Percentiles rank a stretch among this genome's conserved stretches.
phyloP scores from a whole-genome alignment of 2,113 vertebrate genomes.

The Diphyllodes magnificus region DNA sequence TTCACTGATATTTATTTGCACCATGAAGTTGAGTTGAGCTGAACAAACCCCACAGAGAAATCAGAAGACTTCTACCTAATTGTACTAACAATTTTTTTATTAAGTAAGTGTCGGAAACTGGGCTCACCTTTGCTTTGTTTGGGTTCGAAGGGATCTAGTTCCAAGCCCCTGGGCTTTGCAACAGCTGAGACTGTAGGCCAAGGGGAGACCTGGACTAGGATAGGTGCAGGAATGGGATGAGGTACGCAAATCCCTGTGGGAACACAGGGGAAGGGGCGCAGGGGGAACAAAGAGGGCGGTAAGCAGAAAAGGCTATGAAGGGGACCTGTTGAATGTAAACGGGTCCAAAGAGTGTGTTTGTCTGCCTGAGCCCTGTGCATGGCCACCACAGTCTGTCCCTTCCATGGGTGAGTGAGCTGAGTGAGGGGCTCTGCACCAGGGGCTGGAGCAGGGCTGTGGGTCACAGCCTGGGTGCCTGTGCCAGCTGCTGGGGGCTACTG shows the following conservation, averaged over 20 bases:
- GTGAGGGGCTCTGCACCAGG: background rate
- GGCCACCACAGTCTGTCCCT: background rate
- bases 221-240: background rate
- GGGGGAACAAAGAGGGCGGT: fast-evolving
- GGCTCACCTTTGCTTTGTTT: background rate
- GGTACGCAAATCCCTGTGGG: background rate
- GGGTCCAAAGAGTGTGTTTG: fast-evolving
- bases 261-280: fast-evolving
- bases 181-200: background rate
- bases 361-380: background rate
- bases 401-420: background rate
- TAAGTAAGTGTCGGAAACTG: background rate
- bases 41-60: background rate
- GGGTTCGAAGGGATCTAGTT: background rate
- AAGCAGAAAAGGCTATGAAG: background rate
- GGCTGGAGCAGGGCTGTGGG: background rate
- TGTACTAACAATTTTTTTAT: background rate
- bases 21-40: background rate
- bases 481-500: background rate
- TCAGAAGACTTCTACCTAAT: background rate
- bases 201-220: background rate
- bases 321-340: fast-evolving
- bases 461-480: background rate
- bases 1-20: background rate
- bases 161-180: background rate